These are phyloP conservation scores for Rhipidura dahli DNA, from an alignment of 2,113 vertebrate species.

Conservation along the genomic window DNA sequence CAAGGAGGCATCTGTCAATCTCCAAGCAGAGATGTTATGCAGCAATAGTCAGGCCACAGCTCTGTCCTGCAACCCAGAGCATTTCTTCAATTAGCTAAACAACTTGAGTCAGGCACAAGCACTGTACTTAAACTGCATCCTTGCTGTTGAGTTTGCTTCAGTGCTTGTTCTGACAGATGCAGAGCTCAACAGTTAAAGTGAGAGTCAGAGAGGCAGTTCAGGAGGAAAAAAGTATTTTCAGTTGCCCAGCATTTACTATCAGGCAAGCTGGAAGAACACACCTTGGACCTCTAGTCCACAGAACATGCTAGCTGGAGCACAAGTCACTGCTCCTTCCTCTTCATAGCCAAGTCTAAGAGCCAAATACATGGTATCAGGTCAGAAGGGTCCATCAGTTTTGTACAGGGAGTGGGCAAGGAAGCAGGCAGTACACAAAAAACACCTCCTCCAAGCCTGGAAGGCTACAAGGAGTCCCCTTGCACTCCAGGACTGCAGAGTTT, in stretches of 20 bases:
- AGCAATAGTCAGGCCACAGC: background rate
- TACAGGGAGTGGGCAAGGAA: background rate
- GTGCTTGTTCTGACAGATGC: background rate
- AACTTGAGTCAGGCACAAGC: background rate
- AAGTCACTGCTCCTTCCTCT: background rate
- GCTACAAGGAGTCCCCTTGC: background rate
- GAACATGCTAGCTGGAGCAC: fast-evolving
- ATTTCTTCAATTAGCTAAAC: background rate
- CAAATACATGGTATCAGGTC: background rate
- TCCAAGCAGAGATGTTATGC: background rate
- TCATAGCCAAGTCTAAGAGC: fast-evolving
- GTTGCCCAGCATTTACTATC: background rate
- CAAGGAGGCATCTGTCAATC: background rate
- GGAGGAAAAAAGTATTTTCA: background rate
- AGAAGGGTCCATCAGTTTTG: background rate
- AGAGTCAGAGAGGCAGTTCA: background rate
- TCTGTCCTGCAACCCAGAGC: background rate
- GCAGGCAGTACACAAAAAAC: background rate
- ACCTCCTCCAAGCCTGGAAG: background rate
- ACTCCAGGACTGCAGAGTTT: background rate
- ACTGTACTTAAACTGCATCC: background rate
- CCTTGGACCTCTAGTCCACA: background rate
- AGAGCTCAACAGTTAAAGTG: background rate
- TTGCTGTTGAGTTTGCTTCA: fast-evolving
- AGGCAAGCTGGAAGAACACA: background rate